These are phyloP conservation scores for Conomelus anceps DNA, from an alignment of 2,888 invertebrate genomes.

Conservation along the genomic window DNA sequence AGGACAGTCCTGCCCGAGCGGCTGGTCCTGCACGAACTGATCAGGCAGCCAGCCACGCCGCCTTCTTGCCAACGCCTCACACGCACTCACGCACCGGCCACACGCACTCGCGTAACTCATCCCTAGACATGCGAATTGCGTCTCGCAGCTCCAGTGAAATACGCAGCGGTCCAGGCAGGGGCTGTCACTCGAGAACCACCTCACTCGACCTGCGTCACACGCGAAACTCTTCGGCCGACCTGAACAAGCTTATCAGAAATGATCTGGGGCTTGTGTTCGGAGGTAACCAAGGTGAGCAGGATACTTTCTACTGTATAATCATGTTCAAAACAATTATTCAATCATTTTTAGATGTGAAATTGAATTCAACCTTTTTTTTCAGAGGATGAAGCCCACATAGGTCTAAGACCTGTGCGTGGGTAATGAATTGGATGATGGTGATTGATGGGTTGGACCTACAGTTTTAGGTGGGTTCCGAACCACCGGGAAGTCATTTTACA, in stretches of 20 bases:
- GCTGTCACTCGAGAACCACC: constrained; percentile 70
- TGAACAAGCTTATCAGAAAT: constrained; percentile 63
- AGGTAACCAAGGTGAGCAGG: constrained; percentile 45
- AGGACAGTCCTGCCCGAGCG: constrained; percentile 13
- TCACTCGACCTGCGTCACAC: constrained; percentile 71
- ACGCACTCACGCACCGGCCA: constrained; percentile 31
- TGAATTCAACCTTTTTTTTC: no score
- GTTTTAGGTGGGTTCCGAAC: no score
- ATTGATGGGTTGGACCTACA: no score
- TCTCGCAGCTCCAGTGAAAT: constrained; percentile 46
- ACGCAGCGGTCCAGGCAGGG: constrained; percentile 40
- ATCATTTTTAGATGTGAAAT: no score
- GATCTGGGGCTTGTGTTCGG: constrained; percentile 65
- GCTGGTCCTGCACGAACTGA: neutral
- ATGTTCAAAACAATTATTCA: neutral
- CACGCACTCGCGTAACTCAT: constrained; percentile 72
- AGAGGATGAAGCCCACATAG: no score
- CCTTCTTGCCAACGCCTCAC: constrained; percentile 30
- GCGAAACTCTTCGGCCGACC: constrained; percentile 65
- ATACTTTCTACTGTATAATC: neutral
- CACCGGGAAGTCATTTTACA: no score
- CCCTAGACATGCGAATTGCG: constrained; percentile 61
- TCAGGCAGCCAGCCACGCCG: constrained; percentile 12
- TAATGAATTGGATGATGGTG: no score
- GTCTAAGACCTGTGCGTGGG: no score